Percentiles rank a stretch among this genome's conserved stretches.
Evolutionary conservation across 2,113 vertebrate species (phyloP).

Genomic region (Pedetes capensis): DNA sequence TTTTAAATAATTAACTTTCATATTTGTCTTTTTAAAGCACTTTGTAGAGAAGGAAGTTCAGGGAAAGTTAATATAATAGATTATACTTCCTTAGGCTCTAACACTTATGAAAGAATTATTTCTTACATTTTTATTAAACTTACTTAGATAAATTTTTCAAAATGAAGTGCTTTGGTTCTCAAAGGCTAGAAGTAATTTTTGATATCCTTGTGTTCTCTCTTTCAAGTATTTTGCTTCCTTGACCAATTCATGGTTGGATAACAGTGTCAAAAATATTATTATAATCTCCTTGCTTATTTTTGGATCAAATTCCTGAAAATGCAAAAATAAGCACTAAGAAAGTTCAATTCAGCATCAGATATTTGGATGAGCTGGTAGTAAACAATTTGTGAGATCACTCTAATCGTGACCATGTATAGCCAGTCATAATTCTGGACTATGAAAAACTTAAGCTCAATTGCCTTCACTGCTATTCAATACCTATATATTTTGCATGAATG

Average conservation of each 20-base stretch:
- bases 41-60: conserved; percentile 55
- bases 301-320: background rate
- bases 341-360: background rate
- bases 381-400: background rate
- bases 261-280: background rate
- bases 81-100: conserved; percentile 44
- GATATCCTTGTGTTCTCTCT: background rate
- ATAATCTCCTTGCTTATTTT: background rate
- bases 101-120: conserved; percentile 43
- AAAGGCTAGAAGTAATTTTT: conserved; percentile 1
- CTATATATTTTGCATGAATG: background rate
- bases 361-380: background rate
- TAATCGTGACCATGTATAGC: fast-evolving
- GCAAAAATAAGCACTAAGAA: background rate
- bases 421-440: background rate
- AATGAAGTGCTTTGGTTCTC: conserved; percentile 23
- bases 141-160: conserved; percentile 54
- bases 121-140: conserved; percentile 47
- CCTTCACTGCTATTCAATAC: background rate
- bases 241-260: background rate
- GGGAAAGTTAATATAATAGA: conserved; percentile 43
- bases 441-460: background rate
- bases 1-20: conserved; percentile 56
- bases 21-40: conserved; percentile 56
- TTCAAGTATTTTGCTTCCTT: conserved; percentile 2